Conservation (phyloP, 1,140 invertebrate genomes). For the Arctopsyche grandis region DNA sequence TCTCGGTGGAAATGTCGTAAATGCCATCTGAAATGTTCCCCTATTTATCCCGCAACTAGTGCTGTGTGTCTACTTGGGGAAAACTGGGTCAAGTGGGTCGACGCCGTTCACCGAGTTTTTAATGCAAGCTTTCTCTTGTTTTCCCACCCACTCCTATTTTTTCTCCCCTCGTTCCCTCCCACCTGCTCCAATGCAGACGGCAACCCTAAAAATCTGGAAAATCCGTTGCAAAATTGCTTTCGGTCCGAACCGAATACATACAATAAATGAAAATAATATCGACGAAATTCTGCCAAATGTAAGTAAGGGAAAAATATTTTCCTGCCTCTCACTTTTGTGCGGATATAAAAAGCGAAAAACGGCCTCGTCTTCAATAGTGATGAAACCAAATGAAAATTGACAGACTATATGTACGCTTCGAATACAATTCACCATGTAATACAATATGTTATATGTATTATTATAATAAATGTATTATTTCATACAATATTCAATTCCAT, state of each 20-base stretch:
- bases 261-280: conserved; percentile 29
- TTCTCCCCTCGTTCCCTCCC: not conserved
- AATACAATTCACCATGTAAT: conserved; percentile 15
- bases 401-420: conserved; percentile 6
- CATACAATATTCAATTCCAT: not conserved
- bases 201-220: conserved; percentile 8
- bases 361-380: conserved; percentile 22
- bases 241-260: conserved; percentile 18
- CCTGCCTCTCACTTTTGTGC: not conserved
- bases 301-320: conserved; percentile 5
- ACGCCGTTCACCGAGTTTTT: conserved; percentile 36
- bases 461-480: not conserved
- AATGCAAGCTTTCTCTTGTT: conserved; percentile 20
- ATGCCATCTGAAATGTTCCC: not conserved
- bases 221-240: conserved; percentile 30
- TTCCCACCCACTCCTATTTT: not conserved
- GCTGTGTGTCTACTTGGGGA: not conserved
- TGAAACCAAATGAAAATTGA: conserved; percentile 17
- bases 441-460: conserved; percentile 12
- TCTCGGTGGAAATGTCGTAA: conserved; percentile 17
- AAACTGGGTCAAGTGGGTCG: conserved; percentile 40
- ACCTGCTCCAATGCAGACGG: not conserved
- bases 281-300: conserved; percentile 10
- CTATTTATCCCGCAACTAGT: conserved; percentile 28
- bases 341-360: not conserved